Conservation (phyloP, 2,888 invertebrate species). For the Drosophila borealis region DNA sequence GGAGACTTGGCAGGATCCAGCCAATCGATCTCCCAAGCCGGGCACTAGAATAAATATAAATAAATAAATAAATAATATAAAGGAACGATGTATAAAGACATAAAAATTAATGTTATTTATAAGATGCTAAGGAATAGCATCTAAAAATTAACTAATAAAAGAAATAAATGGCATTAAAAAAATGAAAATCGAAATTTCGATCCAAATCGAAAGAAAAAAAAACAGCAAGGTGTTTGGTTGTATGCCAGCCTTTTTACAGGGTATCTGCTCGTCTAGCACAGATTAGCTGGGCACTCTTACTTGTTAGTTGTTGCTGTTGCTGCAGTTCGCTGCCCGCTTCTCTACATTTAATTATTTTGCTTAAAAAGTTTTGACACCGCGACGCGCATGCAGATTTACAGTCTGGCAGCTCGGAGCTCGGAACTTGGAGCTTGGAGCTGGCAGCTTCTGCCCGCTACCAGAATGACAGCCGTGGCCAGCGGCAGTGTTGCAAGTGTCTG, state of each 20-base stretch:
- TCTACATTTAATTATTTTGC: slow-evolving; percentile 81
- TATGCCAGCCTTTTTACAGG: not conserved
- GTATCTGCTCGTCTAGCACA: slow-evolving; percentile 8
- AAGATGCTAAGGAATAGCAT: no score
- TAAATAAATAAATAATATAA: no score
- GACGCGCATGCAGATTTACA: slow-evolving; percentile 79
- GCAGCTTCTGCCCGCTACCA: slow-evolving; percentile 42
- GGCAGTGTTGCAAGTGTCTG: slow-evolving; percentile 45
- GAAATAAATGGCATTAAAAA: no score
- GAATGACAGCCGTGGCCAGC: slow-evolving; percentile 71
- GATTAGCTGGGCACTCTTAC: not conserved
- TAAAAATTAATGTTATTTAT: no score
- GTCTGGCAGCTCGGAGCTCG: slow-evolving; percentile 42
- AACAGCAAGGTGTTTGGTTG: not conserved
- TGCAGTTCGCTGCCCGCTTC: slow-evolving; percentile 51
- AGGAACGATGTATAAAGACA: no score
- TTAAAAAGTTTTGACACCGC: slow-evolving; percentile 78
- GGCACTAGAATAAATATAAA: no score
- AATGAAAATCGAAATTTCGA: not conserved
- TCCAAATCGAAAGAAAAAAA: not conserved
- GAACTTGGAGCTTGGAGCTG: slow-evolving; percentile 38
- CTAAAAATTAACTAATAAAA: no score
- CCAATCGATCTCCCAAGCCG: not conserved
- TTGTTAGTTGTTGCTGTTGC: slow-evolving; percentile 8
- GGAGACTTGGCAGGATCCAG: not conserved